A percentile compares a stretch with the other conserved stretches of the same genome.
Conservation (phyloP, 2,888 invertebrate genomes). For the Dyspetes luteomarginatus region DNA sequence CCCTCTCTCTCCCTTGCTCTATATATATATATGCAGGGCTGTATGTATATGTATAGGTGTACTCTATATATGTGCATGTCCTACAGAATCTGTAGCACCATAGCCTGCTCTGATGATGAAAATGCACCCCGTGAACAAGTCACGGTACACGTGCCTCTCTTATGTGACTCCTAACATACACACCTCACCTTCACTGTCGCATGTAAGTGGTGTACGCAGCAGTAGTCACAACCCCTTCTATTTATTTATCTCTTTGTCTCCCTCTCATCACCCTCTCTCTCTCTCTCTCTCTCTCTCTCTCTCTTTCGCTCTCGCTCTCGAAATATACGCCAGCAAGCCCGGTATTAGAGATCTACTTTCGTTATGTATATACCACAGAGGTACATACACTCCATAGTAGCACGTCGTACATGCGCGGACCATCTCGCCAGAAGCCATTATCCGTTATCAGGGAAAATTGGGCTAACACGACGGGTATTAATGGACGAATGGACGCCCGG, state of each 20-base stretch:
- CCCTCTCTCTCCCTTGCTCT: background rate
- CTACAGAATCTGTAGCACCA: conserved; percentile 14
- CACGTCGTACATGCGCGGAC: conserved; percentile 1
- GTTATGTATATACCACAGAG: conserved; percentile 41
- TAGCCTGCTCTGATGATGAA: background rate
- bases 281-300: background rate
- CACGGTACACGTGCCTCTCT: conserved; percentile 23
- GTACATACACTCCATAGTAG: background rate
- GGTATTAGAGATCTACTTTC: conserved; percentile 63
- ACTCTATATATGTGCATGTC: conserved; percentile 21
- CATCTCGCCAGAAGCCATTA: conserved; percentile 67
- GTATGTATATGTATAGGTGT: too few species aligned
- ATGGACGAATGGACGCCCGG: conserved; percentile 56
- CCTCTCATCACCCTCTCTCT: background rate
- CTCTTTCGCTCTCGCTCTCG: background rate
- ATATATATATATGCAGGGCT: conserved; percentile 15
- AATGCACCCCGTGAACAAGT: conserved; percentile 1
- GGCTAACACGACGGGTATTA: conserved; percentile 66
- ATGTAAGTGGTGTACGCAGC: conserved; percentile 34
- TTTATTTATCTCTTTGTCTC: background rate
- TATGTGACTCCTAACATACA: background rate
- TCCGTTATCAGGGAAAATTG: conserved; percentile 70
- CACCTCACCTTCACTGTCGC: conserved; percentile 3
- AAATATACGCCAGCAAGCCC: conserved; percentile 28
- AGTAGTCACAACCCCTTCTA: conserved; percentile 27